phyloP scores from a whole-genome alignment of 2,113 vertebrate species.

The Taxidea taxus region DNA sequence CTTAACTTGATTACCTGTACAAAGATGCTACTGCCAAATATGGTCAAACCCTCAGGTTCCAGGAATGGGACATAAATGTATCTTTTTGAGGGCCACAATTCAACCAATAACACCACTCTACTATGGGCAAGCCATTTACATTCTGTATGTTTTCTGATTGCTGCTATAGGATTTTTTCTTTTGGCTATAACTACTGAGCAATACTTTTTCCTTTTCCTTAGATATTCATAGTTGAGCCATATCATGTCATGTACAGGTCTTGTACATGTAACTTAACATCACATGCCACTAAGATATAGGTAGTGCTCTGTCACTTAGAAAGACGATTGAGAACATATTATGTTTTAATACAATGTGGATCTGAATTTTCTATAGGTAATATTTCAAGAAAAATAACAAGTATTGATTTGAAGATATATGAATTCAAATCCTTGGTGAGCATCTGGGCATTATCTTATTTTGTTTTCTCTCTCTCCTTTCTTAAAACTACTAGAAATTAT shows the following conservation, averaged over 20 bases:
- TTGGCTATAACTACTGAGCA: neutral
- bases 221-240: neutral
- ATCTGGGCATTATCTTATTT: neutral
- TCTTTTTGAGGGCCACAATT: neutral
- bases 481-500: neutral
- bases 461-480: accelerated
- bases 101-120: neutral
- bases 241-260: neutral
- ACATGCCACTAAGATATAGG: neutral
- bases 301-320: neutral
- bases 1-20: neutral
- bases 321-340: neutral
- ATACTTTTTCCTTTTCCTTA: neutral
- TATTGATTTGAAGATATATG: neutral
- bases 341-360: neutral
- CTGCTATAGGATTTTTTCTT: neutral
- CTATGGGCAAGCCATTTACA: neutral
- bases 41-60: neutral
- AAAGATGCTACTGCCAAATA: neutral
- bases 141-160: neutral
- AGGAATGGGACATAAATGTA: neutral
- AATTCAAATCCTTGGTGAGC: neutral
- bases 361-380: neutral
- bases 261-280: neutral
- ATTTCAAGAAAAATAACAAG: neutral